Conservation (phyloP, 2,113 vertebrate genomes). For the Eulemur rufifrons region DNA sequence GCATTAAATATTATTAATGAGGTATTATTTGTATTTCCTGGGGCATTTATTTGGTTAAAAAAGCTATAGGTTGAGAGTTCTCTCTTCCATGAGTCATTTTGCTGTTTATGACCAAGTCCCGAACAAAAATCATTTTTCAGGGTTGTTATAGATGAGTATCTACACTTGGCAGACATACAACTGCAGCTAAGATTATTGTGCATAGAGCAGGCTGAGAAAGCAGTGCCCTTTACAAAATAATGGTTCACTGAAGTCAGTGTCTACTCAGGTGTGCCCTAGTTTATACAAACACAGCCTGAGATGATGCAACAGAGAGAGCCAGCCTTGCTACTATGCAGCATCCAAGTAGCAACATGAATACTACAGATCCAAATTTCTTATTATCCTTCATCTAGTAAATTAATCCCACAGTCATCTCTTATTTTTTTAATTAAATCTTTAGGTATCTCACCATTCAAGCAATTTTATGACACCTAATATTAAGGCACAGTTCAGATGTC, state of each 20-base stretch:
- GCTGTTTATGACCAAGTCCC: neutral
- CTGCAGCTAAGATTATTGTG: neutral
- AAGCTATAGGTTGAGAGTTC: neutral
- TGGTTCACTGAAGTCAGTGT: neutral
- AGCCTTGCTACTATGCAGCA: neutral
- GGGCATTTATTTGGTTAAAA: neutral
- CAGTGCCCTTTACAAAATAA: neutral
- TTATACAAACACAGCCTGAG: neutral
- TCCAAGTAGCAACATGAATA: neutral
- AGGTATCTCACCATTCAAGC: neutral
- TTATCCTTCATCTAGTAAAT: neutral
- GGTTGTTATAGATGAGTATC: neutral
- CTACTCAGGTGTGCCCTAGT: neutral
- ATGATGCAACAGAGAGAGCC: neutral
- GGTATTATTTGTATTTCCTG: neutral
- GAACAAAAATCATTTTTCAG: neutral
- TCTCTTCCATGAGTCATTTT: conserved; percentile 4
- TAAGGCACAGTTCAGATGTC: neutral
- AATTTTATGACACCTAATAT: conserved; percentile 1
- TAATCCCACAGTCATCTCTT: neutral
- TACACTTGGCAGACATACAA: neutral
- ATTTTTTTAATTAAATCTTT: neutral
- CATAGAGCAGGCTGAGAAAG: neutral
- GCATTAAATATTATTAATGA: neutral
- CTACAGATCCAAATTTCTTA: neutral